phyloP scores from a whole-genome alignment of 1,140 invertebrate species.

The Copidosoma floridanum region DNA sequence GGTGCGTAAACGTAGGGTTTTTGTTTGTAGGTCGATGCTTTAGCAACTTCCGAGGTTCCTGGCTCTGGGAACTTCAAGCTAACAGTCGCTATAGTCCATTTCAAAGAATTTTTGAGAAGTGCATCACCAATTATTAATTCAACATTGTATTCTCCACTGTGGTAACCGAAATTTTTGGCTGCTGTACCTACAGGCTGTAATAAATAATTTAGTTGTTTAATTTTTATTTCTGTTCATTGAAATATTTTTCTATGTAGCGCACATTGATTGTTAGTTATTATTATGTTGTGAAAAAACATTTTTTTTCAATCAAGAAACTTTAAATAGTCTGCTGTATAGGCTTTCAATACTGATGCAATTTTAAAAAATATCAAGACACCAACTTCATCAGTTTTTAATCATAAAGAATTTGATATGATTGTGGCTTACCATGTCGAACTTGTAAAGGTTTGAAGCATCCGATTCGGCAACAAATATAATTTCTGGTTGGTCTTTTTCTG shows the following conservation, averaged over 20 bases:
- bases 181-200: constrained; percentile 75
- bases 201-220: too few species aligned
- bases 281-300: constrained; percentile 7
- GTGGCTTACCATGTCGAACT: constrained; percentile 80
- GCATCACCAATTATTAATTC: constrained; percentile 89
- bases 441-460: constrained; percentile 80
- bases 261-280: too few species aligned
- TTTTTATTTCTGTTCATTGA: neutral
- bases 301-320: constrained; percentile 8
- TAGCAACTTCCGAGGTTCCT: constrained; percentile 41
- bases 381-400: neutral
- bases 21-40: constrained; percentile 49
- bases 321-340: too few species aligned
- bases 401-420: neutral
- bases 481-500: constrained; percentile 70
- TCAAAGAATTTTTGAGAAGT: constrained; percentile 83
- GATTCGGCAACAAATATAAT: constrained; percentile 91
- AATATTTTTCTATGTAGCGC: neutral
- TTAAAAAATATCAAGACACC: too few species aligned
- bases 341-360: too few species aligned
- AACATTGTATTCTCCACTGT: constrained; percentile 79
- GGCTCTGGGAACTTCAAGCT: constrained; percentile 69
- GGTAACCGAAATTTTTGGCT: constrained; percentile 76
- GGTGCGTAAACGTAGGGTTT: constrained; percentile 56
- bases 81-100: constrained; percentile 80